Evolutionary conservation across 2,888 invertebrate species (phyloP), one percentile per base, ranked within the genome.

Genomic region (Leptinotarsa juncta): DNA sequence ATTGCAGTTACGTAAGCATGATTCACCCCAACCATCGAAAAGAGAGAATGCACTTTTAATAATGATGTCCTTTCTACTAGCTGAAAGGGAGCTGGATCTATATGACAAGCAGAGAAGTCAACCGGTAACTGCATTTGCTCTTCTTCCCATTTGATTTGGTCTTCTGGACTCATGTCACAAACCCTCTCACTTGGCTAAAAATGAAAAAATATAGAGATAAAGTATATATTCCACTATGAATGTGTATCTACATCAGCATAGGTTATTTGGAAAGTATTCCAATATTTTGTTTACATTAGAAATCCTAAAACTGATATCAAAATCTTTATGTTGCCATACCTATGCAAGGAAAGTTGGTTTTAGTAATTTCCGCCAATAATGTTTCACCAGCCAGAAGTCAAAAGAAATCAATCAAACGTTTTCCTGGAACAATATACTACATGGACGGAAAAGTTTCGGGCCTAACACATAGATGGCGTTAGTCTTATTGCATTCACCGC

Each of bases 1-100:
- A 97, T 97, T 76, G 97, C 96, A 0, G 99, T 99, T 18, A 99
- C 99, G 87, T 99, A 99, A 0, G 99, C 98, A 84, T 97, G 95
- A 89, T 97, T 97, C 32, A 99, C 95, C n/a, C 98, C 98, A 78
- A 99, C 93, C 91, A 99, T 95, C n/a, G 98, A 98, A 89, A 99
- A 99, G 68, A 99, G 89, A 0, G 98, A 98, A 88, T 99, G 99
- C 77, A 91, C 92, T 90, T 97, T 98, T 70, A 97, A 92, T 69
- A 98, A 89, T 0, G 97, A 97, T 2, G 98, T 98, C 81, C 96
- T 92, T 85, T 97, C 97, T 0, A 98, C 98, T 5, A 98, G 91
- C 85, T 99, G 99, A 90, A 99, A 99, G 10, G 99, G 99, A 49
- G 99, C 97, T 0, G 98, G 97, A 88, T 99, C 99, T 74, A 99